Conservation (phyloP, 2,888 invertebrate species). For the Drosophila mercatorum region DNA sequence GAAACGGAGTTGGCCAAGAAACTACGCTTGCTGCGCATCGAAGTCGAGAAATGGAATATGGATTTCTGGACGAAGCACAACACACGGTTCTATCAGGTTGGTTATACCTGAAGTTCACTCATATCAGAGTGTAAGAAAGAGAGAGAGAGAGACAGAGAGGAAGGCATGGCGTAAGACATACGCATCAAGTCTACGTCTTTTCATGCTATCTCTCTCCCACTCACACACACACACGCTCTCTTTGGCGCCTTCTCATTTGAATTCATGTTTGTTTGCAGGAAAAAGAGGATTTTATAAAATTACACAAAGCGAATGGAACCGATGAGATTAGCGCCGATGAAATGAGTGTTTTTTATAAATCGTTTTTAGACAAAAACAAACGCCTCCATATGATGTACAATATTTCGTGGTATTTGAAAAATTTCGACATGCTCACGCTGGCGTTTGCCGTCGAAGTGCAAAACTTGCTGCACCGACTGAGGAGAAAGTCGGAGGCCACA, state of each 20-base stretch:
- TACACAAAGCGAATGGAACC: constrained; percentile 85
- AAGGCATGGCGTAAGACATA: neutral
- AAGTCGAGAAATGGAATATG: constrained; percentile 93
- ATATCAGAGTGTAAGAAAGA: neutral
- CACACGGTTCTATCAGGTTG: constrained; percentile 89
- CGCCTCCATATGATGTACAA: constrained; percentile 91
- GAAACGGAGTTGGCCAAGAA: constrained; percentile 89
- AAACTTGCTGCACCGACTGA: constrained; percentile 50
- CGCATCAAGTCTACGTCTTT: neutral
- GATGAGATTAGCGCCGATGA: constrained; percentile 90
- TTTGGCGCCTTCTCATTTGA: constrained; percentile 3
- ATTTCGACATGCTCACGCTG: constrained; percentile 88
- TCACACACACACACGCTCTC: neutral
- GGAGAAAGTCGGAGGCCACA: constrained; percentile 17
- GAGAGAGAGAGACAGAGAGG: neutral
- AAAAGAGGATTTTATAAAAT: constrained; percentile 86
- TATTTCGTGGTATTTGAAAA: constrained; percentile 92
- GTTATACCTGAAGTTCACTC: constrained; percentile 4
- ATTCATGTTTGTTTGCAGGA: constrained; percentile 83
- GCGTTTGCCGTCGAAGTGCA: constrained; percentile 87
- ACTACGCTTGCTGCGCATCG: constrained; percentile 88
- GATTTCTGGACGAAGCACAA: constrained; percentile 94
- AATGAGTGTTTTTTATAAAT: constrained; percentile 95
- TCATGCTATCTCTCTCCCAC: neutral
- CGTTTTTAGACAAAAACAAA: constrained; percentile 93